Evolutionary conservation across 2,113 vertebrate genomes (phyloP).

Genomic region (Alethe castanea): DNA sequence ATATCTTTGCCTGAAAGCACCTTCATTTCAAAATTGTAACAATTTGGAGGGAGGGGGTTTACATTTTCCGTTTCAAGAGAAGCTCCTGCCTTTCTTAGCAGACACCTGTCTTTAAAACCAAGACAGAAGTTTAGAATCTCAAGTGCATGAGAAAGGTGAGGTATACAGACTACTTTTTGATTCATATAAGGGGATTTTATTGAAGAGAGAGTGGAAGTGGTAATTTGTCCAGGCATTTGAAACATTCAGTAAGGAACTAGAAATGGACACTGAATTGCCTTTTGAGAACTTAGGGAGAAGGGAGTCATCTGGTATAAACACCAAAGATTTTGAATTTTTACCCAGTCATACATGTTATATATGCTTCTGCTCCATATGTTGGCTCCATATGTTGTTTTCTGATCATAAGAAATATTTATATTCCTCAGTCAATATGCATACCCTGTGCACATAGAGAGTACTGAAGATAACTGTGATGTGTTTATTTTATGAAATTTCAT

Average conservation of each 20-base stretch:
- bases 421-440: neutral
- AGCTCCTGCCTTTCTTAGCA: too few relatives aligned
- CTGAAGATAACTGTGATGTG: neutral
- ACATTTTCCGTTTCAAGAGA: too few relatives aligned
- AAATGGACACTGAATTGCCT: neutral
- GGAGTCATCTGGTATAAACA: neutral
- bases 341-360: neutral
- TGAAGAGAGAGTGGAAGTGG: neutral
- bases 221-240: neutral
- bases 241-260: neutral
- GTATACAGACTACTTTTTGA: neutral
- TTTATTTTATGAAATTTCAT: neutral
- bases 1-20: too few relatives aligned
- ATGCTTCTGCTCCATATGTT: neutral
- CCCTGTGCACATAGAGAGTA: neutral
- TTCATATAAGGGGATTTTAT: neutral
- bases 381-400: neutral
- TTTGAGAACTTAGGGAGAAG: neutral
- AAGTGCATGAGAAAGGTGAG: neutral
- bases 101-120: too few relatives aligned
- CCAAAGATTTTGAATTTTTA: neutral
- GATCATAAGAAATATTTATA: neutral
- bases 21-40: too few relatives aligned
- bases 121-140: neutral
- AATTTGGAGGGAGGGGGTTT: too few relatives aligned